Base-by-base conservation (phyloP, 2,888 invertebrate genomes). In the Drosophila anomelani region DNA sequence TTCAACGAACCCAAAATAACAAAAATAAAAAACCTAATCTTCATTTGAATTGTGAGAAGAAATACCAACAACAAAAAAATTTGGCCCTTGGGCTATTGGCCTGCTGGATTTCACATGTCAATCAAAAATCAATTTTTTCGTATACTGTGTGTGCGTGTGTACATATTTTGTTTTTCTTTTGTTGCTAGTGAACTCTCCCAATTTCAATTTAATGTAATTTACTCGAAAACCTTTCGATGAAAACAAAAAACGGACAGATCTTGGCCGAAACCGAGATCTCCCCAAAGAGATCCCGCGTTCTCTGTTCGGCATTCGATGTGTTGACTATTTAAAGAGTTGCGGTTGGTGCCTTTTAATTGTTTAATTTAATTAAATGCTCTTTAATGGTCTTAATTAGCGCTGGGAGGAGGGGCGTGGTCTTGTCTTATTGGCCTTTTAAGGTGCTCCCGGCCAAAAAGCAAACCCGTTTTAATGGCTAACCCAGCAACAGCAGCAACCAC, bases 21-120 rank as follows among this genome's bases (percentile, higher is more conserved):
- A 3, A 38, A 44, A 62, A 15, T 38, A 44, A 36, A 62, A 9
- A 44, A 66, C 15, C 44, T 43, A 44, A 61, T 44, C 57, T 61
- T 44, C 57, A 44, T 61, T 44, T 44, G 17, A 44, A 23, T 53
- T 53, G 51, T 23, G 26, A 44, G 36, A 58, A 26, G 32, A 29
- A 32, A 43, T 13, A 9, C 6, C 23, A 23, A 15, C 10, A 26
- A 36, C 29, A 67, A 51, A 20, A 38, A n/a, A 43, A 20, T 23
- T 9, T 26, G 46, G 63, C 72, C 73, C 66, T 57, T 29, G 54
- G 87, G 78, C 72, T 78, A 78, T 84, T 83, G 78, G 81, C 81
- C 79, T 76, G 86, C 72, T 80, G 75, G 63, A 87, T 76, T 89
- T 90, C 89, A 86, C 88, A 88, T 88, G 86, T 86, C 88, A 88